A percentile compares a stretch with the other conserved stretches of the same genome.
Conservation (phyloP, 2,888 invertebrate species). For the Tetranychus truncatus region DNA sequence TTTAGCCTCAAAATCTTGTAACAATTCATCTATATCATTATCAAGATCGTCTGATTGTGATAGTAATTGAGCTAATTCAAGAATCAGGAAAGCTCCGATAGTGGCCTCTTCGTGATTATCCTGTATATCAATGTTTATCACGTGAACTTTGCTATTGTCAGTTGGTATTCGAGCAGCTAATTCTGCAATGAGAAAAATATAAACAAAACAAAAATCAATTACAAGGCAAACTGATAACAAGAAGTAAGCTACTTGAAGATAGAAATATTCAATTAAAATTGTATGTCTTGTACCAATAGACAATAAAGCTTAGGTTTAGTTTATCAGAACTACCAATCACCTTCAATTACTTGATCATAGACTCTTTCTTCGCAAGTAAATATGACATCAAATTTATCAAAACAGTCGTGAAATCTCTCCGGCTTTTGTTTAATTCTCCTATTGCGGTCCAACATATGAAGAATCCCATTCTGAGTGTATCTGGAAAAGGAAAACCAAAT, state of each 20-base stretch:
- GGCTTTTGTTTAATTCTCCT: constrained; percentile 79
- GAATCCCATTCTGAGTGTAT: constrained; percentile 91
- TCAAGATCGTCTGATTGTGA: constrained; percentile 77
- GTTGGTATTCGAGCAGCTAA: constrained; percentile 58
- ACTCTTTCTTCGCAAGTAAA: constrained; percentile 95
- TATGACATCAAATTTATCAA: constrained; percentile 80
- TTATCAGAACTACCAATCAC: constrained; percentile 34
- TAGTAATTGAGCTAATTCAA: constrained; percentile 79
- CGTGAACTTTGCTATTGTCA: constrained; percentile 73
- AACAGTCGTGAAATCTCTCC: constrained; percentile 75
- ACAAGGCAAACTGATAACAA: neutral
- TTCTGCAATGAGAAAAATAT: constrained; percentile 26
- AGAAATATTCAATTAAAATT: neutral
- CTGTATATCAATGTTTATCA: constrained; percentile 94
- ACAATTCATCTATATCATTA: constrained; percentile 87
- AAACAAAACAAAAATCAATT: neutral
- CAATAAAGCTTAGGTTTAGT: constrained; percentile 23
- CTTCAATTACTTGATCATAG: constrained; percentile 91
- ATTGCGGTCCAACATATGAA: constrained; percentile 95
- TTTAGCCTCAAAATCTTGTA: constrained; percentile 80
- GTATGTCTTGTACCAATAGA: neutral
- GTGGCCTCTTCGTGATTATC: constrained; percentile 99
- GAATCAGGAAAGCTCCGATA: constrained; percentile 90
- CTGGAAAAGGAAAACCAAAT: constrained; percentile 32
- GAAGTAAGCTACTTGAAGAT: neutral